A percentile compares a stretch with the other conserved stretches of the same genome.
These are phyloP conservation scores for Sorex fumeus DNA, from an alignment of 2,113 vertebrate genomes.

Conservation along the genomic window DNA sequence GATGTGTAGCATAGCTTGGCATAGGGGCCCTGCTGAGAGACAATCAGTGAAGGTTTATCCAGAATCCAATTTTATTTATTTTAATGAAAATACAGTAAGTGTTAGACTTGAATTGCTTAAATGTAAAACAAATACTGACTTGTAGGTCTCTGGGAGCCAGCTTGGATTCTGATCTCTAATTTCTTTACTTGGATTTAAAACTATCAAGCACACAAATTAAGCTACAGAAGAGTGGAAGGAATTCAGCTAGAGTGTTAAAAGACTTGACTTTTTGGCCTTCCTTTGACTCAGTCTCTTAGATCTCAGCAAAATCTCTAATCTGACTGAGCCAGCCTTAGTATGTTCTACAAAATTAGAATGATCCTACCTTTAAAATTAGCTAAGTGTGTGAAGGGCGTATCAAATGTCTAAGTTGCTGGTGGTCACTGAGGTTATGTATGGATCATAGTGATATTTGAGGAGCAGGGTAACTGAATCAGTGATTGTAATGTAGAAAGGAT, in stretches of 20 bases:
- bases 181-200: slow-evolving; percentile 6
- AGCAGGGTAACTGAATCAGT: not conserved
- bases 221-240: not conserved
- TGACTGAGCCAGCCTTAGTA: not conserved
- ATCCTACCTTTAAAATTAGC: not conserved
- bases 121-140: slow-evolving; percentile 17
- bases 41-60: not conserved
- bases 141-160: not conserved
- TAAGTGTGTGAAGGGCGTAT: not conserved
- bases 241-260: not conserved
- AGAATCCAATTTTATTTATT: slow-evolving; percentile 48
- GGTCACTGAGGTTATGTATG: not conserved
- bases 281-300: not conserved
- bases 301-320: not conserved
- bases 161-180: not conserved
- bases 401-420: not conserved
- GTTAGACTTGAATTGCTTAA: slow-evolving; percentile 43
- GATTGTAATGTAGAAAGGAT: not conserved
- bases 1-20: not conserved
- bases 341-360: slow-evolving; percentile 31
- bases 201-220: not conserved
- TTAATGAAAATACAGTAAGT: not conserved
- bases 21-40: not conserved
- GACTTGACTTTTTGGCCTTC: not conserved
- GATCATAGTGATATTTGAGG: not conserved